Evolutionary conservation across 2,888 invertebrate species (phyloP).

Genomic region (Eupithecia subumbrata): DNA sequence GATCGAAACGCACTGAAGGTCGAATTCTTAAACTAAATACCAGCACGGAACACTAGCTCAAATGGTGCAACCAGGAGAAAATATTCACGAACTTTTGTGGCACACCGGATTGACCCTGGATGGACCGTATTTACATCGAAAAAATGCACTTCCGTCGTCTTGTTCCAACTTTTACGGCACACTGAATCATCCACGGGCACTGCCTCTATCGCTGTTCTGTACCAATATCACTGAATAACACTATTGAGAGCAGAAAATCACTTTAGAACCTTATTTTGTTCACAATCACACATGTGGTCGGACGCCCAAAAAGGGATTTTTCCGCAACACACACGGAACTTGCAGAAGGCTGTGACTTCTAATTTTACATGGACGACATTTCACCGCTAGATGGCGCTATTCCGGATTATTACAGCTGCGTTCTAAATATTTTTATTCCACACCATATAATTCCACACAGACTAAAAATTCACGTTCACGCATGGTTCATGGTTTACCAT

Average conservation of each 20-base stretch:
- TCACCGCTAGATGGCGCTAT: constrained; percentile 74
- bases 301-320: constrained; percentile 88
- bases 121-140: constrained; percentile 82
- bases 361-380: constrained; percentile 76
- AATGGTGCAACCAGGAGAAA: constrained; percentile 60
- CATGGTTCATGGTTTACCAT: no score
- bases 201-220: constrained; percentile 65
- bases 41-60: constrained; percentile 58
- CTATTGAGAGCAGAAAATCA: constrained; percentile 70
- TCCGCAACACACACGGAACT: constrained; percentile 84
- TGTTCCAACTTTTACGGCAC: constrained; percentile 71
- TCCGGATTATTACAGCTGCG: constrained; percentile 53
- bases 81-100: constrained; percentile 72
- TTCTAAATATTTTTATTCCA: constrained; percentile 51
- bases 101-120: constrained; percentile 81
- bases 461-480: background rate
- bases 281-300: constrained; percentile 87
- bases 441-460: background rate
- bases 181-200: constrained; percentile 69
- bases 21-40: constrained; percentile 63
- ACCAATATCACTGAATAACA: constrained; percentile 66
- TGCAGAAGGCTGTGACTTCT: constrained; percentile 82
- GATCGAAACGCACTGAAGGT: constrained; percentile 69
- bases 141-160: constrained; percentile 80
- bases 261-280: constrained; percentile 80